Evolutionary conservation across 2,113 vertebrate genomes (phyloP).

Genomic region (Oenanthe oenanthe): DNA sequence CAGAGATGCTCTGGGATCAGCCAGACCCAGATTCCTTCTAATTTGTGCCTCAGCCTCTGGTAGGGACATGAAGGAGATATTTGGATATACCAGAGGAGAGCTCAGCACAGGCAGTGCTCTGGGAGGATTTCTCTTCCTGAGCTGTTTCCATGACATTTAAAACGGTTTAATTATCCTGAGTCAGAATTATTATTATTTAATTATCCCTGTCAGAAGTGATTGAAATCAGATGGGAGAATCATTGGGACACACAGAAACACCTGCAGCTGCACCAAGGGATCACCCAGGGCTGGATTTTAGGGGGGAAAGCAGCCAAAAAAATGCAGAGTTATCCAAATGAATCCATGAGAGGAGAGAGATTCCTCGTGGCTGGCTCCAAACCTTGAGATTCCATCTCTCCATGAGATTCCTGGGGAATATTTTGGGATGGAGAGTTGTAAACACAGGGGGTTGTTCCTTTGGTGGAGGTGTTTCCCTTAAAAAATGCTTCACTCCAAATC

Average conservation of each 20-base stretch:
- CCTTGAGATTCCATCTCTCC: not conserved
- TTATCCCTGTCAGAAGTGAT: slow-evolving; percentile 14
- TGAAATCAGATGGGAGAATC: not conserved
- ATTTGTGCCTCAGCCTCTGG: not conserved
- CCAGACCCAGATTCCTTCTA: not conserved
- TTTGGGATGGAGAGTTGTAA: not conserved
- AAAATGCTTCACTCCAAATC: accelerated
- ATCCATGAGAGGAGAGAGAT: not conserved
- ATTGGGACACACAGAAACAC: not conserved
- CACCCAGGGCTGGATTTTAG: not conserved
- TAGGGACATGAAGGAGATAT: not conserved
- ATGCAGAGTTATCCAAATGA: not conserved
- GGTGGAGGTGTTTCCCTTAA: not conserved
- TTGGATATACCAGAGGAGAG: not conserved
- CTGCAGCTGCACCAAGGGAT: not conserved
- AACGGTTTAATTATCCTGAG: slow-evolving; percentile 4
- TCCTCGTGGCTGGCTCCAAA: not conserved
- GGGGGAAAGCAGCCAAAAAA: not conserved
- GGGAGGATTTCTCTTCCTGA: not conserved
- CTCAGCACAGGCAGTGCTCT: not conserved
- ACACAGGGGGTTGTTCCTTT: not conserved
- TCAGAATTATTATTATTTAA: no score
- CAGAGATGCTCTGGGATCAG: not conserved
- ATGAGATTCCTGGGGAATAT: not conserved
- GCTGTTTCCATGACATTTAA: not conserved